Evolutionary conservation across 2,797 vertebrate genomes (phyloP).

Genomic region (Salarias fasciatus): DNA sequence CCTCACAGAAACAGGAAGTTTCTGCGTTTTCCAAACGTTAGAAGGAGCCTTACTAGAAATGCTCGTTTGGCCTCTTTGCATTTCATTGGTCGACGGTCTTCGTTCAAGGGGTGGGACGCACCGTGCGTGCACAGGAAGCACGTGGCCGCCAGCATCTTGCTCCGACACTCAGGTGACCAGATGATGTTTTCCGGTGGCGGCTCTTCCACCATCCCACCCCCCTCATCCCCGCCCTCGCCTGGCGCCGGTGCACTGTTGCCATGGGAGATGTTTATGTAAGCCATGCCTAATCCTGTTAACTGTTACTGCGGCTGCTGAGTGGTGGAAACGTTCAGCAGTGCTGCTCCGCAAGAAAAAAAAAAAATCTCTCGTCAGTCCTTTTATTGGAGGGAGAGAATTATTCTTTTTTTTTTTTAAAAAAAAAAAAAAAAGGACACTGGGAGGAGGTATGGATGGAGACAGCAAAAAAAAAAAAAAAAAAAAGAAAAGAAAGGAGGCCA

Average conservation of each 20-base stretch:
- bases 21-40: no score
- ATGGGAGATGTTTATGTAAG: conserved; percentile 83
- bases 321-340: conserved; percentile 41
- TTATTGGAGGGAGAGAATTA: conserved; percentile 11
- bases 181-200: conserved; percentile 42
- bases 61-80: no score
- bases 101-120: neutral
- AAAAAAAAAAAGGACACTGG: conserved; percentile 16
- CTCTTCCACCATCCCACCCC: conserved; percentile 8
- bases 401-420: conserved; percentile 14
- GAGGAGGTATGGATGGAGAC: neutral
- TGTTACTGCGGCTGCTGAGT: conserved; percentile 66
- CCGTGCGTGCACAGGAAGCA: conserved; percentile 11
- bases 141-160: neutral
- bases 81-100: no score
- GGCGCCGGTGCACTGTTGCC: conserved; percentile 67
- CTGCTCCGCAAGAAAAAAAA: conserved; percentile 47
- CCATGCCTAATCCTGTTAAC: conserved; percentile 80
- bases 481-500: no score
- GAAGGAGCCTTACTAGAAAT: no score
- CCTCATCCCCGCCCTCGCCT: conserved; percentile 36
- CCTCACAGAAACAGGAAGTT: conserved; percentile 41
- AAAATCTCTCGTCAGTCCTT: conserved; percentile 25
- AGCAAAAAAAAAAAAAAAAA: no score
- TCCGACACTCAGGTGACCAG: conserved; percentile 41